A percentile compares a stretch with the other conserved stretches of the same genome.
These are phyloP conservation scores for Bradysia coprophila DNA, from an alignment of 1,140 invertebrate genomes.

Conservation along the genomic window DNA sequence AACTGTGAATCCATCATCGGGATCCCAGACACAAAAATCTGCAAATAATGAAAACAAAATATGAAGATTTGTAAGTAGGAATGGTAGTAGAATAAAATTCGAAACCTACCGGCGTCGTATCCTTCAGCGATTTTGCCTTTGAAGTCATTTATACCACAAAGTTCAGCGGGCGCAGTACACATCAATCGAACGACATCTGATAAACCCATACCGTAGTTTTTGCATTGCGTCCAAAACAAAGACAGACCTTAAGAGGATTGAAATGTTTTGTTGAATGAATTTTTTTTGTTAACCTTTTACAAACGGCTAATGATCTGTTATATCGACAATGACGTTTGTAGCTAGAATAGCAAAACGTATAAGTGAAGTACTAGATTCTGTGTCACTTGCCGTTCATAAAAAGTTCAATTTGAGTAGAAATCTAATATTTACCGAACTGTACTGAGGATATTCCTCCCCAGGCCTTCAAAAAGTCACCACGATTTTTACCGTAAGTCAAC, in stretches of 20 bases:
- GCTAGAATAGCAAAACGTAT: no score
- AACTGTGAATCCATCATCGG: conserved; percentile 34
- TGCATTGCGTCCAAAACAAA: conserved; percentile 41
- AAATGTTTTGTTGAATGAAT: no score
- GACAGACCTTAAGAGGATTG: conserved; percentile 36
- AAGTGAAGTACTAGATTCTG: no score
- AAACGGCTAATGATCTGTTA: no score
- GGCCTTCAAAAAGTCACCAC: conserved; percentile 41
- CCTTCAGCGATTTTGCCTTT: conserved; percentile 40
- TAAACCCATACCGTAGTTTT: conserved; percentile 27
- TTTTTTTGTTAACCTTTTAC: no score
- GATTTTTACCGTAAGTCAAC: conserved; percentile 20
- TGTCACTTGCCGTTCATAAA: no score
- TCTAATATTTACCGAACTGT: conserved; percentile 52
- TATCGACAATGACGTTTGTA: no score
- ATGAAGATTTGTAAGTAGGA: no score
- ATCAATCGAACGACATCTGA: conserved; percentile 35
- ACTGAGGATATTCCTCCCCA: conserved; percentile 57
- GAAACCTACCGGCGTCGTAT: no score
- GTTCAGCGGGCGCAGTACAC: conserved; percentile 34
- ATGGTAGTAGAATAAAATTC: no score
- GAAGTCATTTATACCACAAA: conserved; percentile 33
- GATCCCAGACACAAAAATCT: conserved; percentile 52
- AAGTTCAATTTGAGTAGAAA: no score
- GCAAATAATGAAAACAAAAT: no score